Evolutionary conservation across 2,888 invertebrate genomes (phyloP).

Genomic region (Melangyna quadrimaculata): DNA sequence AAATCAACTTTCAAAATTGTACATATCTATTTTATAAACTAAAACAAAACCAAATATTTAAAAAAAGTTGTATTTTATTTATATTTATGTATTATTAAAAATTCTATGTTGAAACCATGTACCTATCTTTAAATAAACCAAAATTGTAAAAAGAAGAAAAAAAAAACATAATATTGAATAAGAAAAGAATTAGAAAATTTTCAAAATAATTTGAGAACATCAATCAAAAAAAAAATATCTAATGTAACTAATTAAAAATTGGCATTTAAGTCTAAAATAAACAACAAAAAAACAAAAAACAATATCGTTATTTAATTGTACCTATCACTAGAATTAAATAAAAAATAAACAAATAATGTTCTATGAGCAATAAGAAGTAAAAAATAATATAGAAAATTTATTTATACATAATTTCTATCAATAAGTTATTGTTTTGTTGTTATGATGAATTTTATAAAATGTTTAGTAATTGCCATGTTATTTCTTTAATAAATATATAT

Average conservation of each 20-base stretch:
- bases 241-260: constrained; percentile 10
- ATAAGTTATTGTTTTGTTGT: constrained; percentile 49
- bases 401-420: constrained; percentile 33
- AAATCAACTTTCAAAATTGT: neutral
- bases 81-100: neutral
- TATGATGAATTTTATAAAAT: constrained; percentile 17
- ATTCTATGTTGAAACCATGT: constrained; percentile 4
- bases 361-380: constrained; percentile 62
- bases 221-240: neutral
- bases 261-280: constrained; percentile 35
- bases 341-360: constrained; percentile 40
- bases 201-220: constrained; percentile 11
- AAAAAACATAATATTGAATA: neutral
- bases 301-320: constrained; percentile 62
- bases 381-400: constrained; percentile 36
- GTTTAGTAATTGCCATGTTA: neutral
- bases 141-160: constrained; percentile 31
- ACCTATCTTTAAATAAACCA: neutral
- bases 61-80: neutral
- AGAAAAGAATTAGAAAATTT: neutral
- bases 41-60: too few species aligned
- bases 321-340: constrained; percentile 58
- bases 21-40: too few species aligned
- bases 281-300: neutral
- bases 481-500: neutral